Percentiles rank a stretch among this genome's conserved stretches.
phyloP scores from a whole-genome alignment of 2,113 vertebrate genomes.

The Zosterops hypoxanthus region DNA sequence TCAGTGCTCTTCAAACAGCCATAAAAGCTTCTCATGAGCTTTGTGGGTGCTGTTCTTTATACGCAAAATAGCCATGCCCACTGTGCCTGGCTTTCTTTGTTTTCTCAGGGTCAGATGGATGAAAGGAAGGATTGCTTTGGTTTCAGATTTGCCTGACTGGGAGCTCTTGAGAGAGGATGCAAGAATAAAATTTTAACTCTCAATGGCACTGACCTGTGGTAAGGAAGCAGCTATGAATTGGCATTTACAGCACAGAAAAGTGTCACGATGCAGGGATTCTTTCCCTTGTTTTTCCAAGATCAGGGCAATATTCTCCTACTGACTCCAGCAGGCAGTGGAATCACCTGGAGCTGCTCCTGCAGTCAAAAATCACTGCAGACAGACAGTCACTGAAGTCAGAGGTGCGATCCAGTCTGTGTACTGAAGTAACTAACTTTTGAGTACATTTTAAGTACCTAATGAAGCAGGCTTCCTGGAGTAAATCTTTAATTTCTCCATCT shows the following conservation, averaged over 20 bases:
- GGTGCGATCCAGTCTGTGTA: background rate
- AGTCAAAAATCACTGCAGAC: background rate
- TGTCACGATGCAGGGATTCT: background rate
- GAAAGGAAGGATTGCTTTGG: background rate
- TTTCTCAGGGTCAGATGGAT: background rate
- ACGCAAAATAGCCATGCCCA: background rate
- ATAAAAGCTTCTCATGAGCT: background rate
- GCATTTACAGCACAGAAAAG: background rate
- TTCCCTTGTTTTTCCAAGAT: background rate
- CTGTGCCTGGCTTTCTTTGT: background rate
- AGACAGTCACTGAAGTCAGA: background rate
- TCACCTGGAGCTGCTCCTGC: accelerated
- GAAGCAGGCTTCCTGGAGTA: constrained; percentile 10
- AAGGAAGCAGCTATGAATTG: background rate
- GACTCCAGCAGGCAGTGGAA: background rate
- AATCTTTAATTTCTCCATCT: constrained; percentile 41
- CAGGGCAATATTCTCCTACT: background rate
- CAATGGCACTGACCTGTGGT: accelerated
- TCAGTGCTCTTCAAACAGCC: background rate
- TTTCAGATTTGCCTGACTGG: background rate
- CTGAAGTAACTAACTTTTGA: constrained; percentile 33
- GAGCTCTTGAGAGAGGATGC: background rate
- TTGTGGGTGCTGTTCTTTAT: background rate
- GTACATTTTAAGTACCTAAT: constrained; percentile 34
- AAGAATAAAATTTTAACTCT: background rate